Evolutionary conservation across 2,113 vertebrate genomes (phyloP), one percentile per base, ranked within the genome.

Genomic region (Natator depressus): DNA sequence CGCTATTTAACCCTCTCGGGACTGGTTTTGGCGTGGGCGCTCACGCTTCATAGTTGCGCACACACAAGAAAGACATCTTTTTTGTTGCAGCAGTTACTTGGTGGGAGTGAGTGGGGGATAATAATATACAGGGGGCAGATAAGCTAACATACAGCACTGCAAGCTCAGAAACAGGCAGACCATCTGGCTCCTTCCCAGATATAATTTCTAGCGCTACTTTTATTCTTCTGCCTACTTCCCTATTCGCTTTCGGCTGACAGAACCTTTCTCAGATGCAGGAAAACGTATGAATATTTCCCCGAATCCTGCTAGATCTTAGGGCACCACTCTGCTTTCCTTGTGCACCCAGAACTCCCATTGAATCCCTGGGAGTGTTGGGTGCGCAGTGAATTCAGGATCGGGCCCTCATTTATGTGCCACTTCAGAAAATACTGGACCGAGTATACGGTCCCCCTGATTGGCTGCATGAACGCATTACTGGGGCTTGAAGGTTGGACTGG

Each of bases 1-100:
- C 93, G 49, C 89, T 25, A 84, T 89, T 98, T 97, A 98, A 97
- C 98, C 93, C 97, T 79, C 91, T 89, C 95, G 47, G 80, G n/a
- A 29, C 84, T 4, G 93, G 59, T 24, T 22, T 50, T 82, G 88
- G 93, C 94, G 25, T 92, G 86, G 95, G 91, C 78, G 80, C 84
- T 72, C 59, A 57, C 93, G 3, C 17, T 82, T 81, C 57, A 31
- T 93, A 50, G 76, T 53, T 80, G 82, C 79, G 75, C 22, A 80
- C 19, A 35, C 38, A 62, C 57, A 47, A 75, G 94, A 49, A 72
- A 88, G 93, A 49, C 91, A 82, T 92, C 80, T 93, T 88, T 88
- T 88, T 91, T 78, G 94, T 81, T 14, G 93, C 82, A 24, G 88
- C 93, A 20, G 94, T 38, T 59, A 5, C 57, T 62, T 22, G 82